Conservation (phyloP, 2,888 invertebrate species). For the Synanthedon andrenaeformis region DNA sequence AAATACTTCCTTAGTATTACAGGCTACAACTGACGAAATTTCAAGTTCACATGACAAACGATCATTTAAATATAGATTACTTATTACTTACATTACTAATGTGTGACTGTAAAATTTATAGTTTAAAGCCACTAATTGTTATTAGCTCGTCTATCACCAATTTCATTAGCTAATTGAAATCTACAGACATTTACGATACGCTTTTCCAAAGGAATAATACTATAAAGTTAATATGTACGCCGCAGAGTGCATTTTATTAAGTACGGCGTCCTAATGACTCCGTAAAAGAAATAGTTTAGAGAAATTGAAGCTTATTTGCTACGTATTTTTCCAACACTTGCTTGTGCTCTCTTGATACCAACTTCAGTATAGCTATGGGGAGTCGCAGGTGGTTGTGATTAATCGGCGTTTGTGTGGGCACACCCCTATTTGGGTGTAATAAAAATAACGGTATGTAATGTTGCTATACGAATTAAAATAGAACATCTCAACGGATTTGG, state of each 20-base stretch:
- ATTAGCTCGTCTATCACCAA: neutral
- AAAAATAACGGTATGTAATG: neutral
- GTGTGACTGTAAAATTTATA: neutral
- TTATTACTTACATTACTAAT: neutral
- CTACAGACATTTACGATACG: slow-evolving; percentile 16
- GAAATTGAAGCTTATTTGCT: neutral
- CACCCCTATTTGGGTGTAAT: neutral
- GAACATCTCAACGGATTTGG: too few species aligned
- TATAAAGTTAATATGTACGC: neutral
- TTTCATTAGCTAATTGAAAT: slow-evolving; percentile 20
- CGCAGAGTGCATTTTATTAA: too few species aligned
- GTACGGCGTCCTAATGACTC: too few species aligned
- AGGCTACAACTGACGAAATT: too few species aligned
- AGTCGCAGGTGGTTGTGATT: slow-evolving; percentile 51
- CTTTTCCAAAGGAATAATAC: slow-evolving; percentile 5
- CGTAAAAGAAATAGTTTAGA: neutral
- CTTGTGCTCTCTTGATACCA: too few species aligned
- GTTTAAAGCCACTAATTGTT: neutral
- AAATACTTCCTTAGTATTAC: too few species aligned
- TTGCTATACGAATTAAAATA: neutral
- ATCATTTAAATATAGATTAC: too few species aligned
- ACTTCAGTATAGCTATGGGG: neutral
- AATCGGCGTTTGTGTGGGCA: slow-evolving; percentile 35
- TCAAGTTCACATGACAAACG: too few species aligned
- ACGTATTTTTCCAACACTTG: neutral